A percentile compares a stretch with the other conserved stretches of the same genome.
These are phyloP conservation scores for Enteromius afrohamiltoni DNA, from an alignment of 2,797 vertebrate species.

Conservation along the genomic window DNA sequence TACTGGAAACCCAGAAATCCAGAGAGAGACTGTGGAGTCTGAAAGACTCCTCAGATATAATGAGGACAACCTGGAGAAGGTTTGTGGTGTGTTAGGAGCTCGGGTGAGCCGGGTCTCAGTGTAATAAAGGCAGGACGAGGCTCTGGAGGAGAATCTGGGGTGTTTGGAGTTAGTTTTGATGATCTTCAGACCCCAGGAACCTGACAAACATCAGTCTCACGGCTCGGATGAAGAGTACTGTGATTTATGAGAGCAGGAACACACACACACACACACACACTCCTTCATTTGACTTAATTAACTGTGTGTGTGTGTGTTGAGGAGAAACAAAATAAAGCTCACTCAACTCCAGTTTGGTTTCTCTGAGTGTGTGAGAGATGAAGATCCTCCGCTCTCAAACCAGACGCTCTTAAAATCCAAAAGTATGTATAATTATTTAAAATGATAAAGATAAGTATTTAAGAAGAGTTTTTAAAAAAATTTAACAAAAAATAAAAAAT, in stretches of 20 bases:
- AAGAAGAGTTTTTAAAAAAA: not conserved
- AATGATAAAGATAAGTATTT: not conserved
- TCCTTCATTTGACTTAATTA: not conserved
- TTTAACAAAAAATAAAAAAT: too few relatives aligned
- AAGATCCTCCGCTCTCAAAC: not conserved
- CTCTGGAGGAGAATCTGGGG: constrained; percentile 8
- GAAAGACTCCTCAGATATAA: not conserved
- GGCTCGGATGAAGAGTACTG: constrained; percentile 15
- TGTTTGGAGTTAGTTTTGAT: not conserved
- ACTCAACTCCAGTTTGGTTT: not conserved
- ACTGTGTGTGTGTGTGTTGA: constrained; percentile 12
- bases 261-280: constrained; percentile 12
- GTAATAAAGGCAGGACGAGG: not conserved
- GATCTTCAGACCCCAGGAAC: not conserved
- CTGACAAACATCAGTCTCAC: constrained; percentile 48
- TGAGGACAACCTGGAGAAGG: too few relatives aligned
- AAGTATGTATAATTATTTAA: not conserved
- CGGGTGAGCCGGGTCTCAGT: not conserved
- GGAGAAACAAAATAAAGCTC: not conserved
- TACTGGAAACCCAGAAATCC: not conserved
- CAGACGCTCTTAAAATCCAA: not conserved
- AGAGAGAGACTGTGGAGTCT: not conserved
- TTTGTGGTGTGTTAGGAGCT: not conserved
- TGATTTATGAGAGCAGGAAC: constrained; percentile 51
- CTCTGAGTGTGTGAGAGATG: not conserved